Percentiles rank a stretch among this genome's conserved stretches.
Conservation (phyloP, 2,113 vertebrate genomes). For the Butorides virescens region DNA sequence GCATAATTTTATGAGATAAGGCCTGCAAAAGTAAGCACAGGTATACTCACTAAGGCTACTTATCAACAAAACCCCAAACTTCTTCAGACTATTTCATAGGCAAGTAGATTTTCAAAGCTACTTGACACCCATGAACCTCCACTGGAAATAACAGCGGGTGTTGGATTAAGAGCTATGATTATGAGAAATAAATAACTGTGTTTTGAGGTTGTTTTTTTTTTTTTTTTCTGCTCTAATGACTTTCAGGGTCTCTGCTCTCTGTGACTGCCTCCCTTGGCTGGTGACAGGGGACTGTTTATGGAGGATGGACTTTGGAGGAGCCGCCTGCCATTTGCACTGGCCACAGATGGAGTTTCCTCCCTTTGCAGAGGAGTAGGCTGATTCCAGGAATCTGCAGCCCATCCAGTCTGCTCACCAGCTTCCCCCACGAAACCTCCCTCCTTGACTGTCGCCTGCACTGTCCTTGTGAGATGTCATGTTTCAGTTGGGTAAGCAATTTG, state of each 20-base stretch:
- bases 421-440: neutral
- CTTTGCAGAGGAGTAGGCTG: neutral
- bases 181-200: neutral
- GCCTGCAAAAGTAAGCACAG: neutral
- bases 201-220: accelerated
- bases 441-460: neutral
- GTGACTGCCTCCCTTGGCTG: neutral
- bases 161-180: neutral
- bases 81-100: neutral
- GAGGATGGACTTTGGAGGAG: neutral
- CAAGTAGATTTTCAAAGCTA: neutral
- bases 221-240: neutral
- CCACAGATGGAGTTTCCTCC: neutral
- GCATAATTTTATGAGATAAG: neutral
- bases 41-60: neutral
- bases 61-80: neutral
- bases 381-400: neutral
- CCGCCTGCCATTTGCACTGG: accelerated
- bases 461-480: neutral
- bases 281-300: neutral
- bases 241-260: neutral
- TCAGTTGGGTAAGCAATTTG: neutral
- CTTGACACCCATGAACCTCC: neutral
- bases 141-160: neutral
- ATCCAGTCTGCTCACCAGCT: neutral